These are phyloP conservation scores for Tachina fera DNA, from an alignment of 2,888 invertebrate species.

Conservation along the genomic window DNA sequence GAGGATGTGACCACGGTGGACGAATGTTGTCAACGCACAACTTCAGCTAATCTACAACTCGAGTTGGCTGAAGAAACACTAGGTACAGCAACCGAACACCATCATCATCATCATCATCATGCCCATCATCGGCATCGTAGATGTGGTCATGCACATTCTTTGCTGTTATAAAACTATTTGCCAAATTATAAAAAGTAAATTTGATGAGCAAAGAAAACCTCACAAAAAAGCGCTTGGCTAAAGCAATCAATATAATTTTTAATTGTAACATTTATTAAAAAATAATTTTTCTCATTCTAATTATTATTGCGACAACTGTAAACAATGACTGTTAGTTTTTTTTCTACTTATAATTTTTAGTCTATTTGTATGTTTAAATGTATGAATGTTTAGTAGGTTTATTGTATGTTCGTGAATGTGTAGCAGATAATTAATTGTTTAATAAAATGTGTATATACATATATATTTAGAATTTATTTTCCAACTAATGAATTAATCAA, in stretches of 20 bases:
- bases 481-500: conserved; percentile 32
- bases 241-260: neutral
- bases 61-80: conserved; percentile 38
- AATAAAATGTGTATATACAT: conserved; percentile 32
- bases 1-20: conserved; percentile 73
- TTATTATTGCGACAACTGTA: conserved; percentile 25
- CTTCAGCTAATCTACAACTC: conserved; percentile 58
- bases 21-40: conserved; percentile 81
- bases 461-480: conserved; percentile 28
- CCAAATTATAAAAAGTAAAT: neutral
- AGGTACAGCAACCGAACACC: conserved; percentile 43
- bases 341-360: conserved; percentile 30
- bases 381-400: conserved; percentile 34
- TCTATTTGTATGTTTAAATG: conserved; percentile 28
- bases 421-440: conserved; percentile 36
- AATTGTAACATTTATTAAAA: neutral
- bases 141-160: conserved; percentile 60
- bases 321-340: conserved; percentile 49
- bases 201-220: neutral
- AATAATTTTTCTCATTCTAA: conserved; percentile 27
- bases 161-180: conserved; percentile 63
- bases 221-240: neutral
- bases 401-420: conserved; percentile 34
- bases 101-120: conserved; percentile 37
- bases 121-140: conserved; percentile 57